These are phyloP conservation scores for Lepidocolaptes lacrymiger DNA, from an alignment of 2,797 vertebrate genomes.

Conservation along the genomic window DNA sequence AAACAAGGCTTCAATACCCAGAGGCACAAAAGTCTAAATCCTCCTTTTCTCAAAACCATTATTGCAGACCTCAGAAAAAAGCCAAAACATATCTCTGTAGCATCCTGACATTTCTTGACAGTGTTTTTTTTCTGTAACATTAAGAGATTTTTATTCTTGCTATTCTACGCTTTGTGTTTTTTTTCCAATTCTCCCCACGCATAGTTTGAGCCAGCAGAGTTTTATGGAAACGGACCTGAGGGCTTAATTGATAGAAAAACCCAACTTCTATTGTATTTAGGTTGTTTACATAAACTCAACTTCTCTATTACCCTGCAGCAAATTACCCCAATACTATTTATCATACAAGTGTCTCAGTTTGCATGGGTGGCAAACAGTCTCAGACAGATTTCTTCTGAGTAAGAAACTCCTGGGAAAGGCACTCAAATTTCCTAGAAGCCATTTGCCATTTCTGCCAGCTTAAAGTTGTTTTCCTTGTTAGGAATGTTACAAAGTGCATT, in stretches of 20 bases:
- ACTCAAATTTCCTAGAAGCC: background rate
- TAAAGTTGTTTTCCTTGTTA: background rate
- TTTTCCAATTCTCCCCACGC: background rate
- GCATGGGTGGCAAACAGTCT: background rate
- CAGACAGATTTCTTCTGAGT: background rate
- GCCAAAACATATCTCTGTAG: background rate
- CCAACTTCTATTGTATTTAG: fast-evolving
- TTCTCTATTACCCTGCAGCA: background rate
- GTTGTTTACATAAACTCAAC: background rate
- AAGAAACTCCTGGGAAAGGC: background rate
- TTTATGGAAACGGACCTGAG: background rate
- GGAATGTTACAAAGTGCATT: background rate
- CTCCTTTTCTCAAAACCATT: background rate
- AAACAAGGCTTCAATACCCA: background rate
- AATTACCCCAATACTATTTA: background rate
- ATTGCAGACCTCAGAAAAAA: background rate
- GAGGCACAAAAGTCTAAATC: background rate
- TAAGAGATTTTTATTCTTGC: background rate
- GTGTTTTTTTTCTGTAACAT: background rate
- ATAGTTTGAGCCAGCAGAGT: background rate
- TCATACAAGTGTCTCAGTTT: background rate
- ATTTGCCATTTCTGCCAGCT: background rate
- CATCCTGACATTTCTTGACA: background rate
- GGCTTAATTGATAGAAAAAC: background rate
- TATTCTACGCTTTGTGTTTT: background rate